These are phyloP conservation scores for Andricus grossulariae DNA, from an alignment of 1,140 invertebrate species.

Conservation along the genomic window DNA sequence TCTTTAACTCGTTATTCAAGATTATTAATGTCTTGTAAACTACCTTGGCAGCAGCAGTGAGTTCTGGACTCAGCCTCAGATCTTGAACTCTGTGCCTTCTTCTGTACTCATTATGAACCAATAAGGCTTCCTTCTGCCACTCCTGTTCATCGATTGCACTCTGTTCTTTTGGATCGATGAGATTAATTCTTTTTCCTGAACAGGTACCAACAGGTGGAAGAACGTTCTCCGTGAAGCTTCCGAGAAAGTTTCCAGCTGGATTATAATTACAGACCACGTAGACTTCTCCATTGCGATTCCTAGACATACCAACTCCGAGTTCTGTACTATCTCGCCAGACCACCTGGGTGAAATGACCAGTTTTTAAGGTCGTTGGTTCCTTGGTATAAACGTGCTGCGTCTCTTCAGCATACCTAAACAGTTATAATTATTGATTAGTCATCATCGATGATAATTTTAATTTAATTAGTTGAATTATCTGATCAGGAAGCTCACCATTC, in stretches of 20 bases:
- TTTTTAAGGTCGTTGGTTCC: slow-evolving; percentile 81
- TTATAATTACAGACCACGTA: slow-evolving; percentile 92
- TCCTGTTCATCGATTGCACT: slow-evolving; percentile 64
- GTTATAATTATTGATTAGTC: too few species aligned
- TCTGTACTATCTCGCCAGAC: slow-evolving; percentile 87
- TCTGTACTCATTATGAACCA: slow-evolving; percentile 87
- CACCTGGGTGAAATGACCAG: slow-evolving; percentile 85
- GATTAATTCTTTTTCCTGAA: slow-evolving; percentile 61
- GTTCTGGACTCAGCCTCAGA: slow-evolving; percentile 79
- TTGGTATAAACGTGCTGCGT: slow-evolving; percentile 77
- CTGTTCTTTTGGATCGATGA: slow-evolving; percentile 47
- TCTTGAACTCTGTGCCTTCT: slow-evolving; percentile 82
- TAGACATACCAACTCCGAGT: slow-evolving; percentile 86
- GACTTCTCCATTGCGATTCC: slow-evolving; percentile 81
- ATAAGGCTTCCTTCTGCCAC: slow-evolving; percentile 81
- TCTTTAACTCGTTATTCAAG: neutral
- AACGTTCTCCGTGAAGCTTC: slow-evolving; percentile 86
- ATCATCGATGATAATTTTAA: neutral
- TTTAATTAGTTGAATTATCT: slow-evolving; percentile 26
- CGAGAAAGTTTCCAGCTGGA: slow-evolving; percentile 90
- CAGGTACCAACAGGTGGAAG: slow-evolving; percentile 74
- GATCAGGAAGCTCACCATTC: slow-evolving; percentile 78
- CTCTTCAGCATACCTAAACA: slow-evolving; percentile 68
- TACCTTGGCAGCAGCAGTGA: slow-evolving; percentile 77
- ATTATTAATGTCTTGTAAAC: slow-evolving; percentile 47